Conservation (phyloP, 2,797 vertebrate genomes). For the Xenopus petersii region DNA sequence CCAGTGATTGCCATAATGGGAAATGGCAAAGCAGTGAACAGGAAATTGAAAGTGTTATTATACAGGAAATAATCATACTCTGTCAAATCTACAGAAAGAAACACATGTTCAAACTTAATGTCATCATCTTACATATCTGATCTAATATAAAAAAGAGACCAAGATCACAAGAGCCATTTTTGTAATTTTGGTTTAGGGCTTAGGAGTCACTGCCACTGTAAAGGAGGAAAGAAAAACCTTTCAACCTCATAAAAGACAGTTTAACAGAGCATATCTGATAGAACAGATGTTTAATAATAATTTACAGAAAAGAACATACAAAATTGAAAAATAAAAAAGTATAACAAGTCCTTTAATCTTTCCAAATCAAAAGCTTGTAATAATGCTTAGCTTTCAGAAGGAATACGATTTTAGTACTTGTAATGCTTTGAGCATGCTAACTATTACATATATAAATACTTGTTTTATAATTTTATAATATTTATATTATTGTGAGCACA, state of each 20-base stretch:
- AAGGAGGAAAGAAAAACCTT: constrained; percentile 41
- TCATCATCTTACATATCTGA: constrained; percentile 77
- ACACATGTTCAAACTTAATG: constrained; percentile 84
- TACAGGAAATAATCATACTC: constrained; percentile 98
- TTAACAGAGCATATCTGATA: constrained; percentile 52
- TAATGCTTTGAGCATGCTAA: too few relatives aligned
- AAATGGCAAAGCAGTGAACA: constrained; percentile 79
- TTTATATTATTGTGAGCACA: too few relatives aligned
- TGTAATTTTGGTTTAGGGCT: constrained; percentile 51
- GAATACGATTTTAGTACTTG: too few relatives aligned
- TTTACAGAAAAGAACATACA: constrained; percentile 48
- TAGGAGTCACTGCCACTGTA: neutral
- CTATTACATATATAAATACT: too few relatives aligned
- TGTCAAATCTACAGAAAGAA: constrained; percentile 95
- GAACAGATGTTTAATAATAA: constrained; percentile 49
- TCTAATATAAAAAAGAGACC: constrained; percentile 62
- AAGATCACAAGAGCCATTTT: constrained; percentile 57
- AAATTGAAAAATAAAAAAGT: constrained; percentile 30
- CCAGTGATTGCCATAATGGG: constrained; percentile 76
- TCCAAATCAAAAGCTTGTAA: too few relatives aligned
- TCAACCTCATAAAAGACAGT: constrained; percentile 33
- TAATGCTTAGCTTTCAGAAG: too few relatives aligned
- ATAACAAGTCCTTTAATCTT: constrained; percentile 18
- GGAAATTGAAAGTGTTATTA: constrained; percentile 99
- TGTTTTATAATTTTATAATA: too few relatives aligned